Base-by-base conservation (phyloP, 2,113 vertebrate genomes). In the Peromyscus maniculatus region DNA sequence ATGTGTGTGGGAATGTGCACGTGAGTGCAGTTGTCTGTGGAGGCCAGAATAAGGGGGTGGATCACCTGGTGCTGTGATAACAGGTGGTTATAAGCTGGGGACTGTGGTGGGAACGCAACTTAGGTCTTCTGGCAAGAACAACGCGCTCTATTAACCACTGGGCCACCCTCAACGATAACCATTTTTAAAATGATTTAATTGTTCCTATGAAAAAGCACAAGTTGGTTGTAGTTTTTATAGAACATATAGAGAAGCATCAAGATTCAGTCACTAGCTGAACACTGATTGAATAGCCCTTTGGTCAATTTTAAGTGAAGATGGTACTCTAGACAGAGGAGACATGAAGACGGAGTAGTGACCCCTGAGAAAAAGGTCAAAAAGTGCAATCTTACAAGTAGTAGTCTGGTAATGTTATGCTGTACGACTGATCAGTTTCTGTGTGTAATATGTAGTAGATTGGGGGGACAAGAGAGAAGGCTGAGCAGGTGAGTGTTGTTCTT, bases 151-250 rank as follows among this genome's bases (percentile, higher is more conserved):
- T 22, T 15, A 62, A 84, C 36, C 13, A 46, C 39, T 66, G 39
- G 66, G 39, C 17, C 28, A 69, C 11, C 39, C 62, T 87, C 49
- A 55, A 26, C 36, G 17, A 33, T 52, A 71, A 36, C 33, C 21
- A 55, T 87, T 79, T 97, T 95, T 28, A 69, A 87, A 74, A 72
- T 71, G 52, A 46, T 33, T 71, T n/a, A n/a, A 5, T 71, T 57
- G 5, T 26, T 3, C 55, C n/a, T 46, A 28, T 36, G 55, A 59
- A 46, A 79, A 71, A 72, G 31, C 62, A 28, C 17, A 75, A 55
- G 26, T 91, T n/a, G 3, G 31, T 5, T 88, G 36, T 66, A 52
- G n/a, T 46, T 95, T 88, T 62, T 62, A 59, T 62, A 39, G 46
- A 91, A 83, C 4, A 72, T n/a, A 26, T 39, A 17, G 39, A 66